These are phyloP conservation scores for Belgica antarctica DNA, from an alignment of 2,888 invertebrate species.

Conservation along the genomic window DNA sequence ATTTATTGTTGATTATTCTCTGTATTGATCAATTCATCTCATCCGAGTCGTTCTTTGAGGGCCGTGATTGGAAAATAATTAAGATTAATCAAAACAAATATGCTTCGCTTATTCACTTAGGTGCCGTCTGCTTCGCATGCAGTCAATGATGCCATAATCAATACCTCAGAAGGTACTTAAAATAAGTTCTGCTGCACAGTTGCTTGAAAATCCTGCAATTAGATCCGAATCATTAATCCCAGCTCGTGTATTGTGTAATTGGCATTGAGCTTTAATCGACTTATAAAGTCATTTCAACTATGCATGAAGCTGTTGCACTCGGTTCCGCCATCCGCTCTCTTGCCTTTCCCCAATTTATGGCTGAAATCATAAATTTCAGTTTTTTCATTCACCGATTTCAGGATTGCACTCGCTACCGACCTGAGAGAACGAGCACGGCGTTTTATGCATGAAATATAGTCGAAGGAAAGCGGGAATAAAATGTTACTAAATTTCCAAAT, in stretches of 20 bases:
- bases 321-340: not conserved
- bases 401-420: no score
- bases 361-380: not conserved
- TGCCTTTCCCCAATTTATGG: slow-evolving; percentile 21
- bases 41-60: not conserved
- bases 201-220: no score
- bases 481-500: slow-evolving; percentile 24
- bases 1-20: slow-evolving; percentile 17
- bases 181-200: no score
- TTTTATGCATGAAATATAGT: not conserved
- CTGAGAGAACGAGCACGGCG: not conserved
- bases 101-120: no score
- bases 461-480: not conserved
- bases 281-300: not conserved
- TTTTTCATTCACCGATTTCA: not conserved
- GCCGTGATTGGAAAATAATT: not conserved
- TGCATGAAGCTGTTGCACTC: slow-evolving; percentile 24
- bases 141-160: no score
- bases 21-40: not conserved
- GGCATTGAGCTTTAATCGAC: not conserved
- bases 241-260: no score
- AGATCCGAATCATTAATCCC: no score
- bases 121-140: no score
- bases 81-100: no score
- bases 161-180: no score